A percentile compares a stretch with the other conserved stretches of the same genome.
Conservation (phyloP, 2,113 vertebrate genomes). For the Aptenodytes patagonicus region DNA sequence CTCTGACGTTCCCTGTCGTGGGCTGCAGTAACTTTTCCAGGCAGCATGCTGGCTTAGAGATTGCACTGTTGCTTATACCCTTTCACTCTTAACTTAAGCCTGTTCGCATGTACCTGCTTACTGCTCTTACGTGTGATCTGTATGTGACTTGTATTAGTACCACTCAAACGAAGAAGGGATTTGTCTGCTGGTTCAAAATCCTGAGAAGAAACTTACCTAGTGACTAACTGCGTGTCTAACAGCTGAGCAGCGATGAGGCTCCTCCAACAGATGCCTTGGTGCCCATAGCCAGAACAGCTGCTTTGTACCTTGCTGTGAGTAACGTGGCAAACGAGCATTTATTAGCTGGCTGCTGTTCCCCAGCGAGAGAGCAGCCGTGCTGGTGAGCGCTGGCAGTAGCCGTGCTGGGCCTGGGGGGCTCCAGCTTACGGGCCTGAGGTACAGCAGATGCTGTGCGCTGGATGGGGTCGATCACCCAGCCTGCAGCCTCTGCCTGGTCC, state of each 20-base stretch:
- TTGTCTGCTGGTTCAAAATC: background rate
- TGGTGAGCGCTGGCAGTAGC: background rate
- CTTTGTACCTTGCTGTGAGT: background rate
- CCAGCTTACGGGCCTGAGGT: background rate
- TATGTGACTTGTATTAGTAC: background rate
- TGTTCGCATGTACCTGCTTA: background rate
- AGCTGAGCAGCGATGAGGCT: background rate
- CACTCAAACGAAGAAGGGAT: background rate
- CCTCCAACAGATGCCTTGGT: background rate
- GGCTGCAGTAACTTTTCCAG: background rate
- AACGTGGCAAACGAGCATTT: accelerated
- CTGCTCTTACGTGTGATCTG: background rate
- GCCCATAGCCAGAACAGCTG: background rate
- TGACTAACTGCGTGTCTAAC: background rate
- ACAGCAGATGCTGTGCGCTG: background rate
- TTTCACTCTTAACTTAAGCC: background rate
- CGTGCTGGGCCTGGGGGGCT: background rate
- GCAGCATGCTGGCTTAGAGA: background rate
- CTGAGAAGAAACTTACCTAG: background rate
- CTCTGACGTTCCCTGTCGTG: background rate
- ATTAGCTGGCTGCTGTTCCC: background rate
- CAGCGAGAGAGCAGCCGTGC: background rate
- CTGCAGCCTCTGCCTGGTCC: background rate
- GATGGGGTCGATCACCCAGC: background rate
- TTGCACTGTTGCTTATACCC: background rate